Evolutionary conservation across 2,888 invertebrate genomes (phyloP), one percentile per base, ranked within the genome.

Genomic region (Ernsta delagoae): DNA sequence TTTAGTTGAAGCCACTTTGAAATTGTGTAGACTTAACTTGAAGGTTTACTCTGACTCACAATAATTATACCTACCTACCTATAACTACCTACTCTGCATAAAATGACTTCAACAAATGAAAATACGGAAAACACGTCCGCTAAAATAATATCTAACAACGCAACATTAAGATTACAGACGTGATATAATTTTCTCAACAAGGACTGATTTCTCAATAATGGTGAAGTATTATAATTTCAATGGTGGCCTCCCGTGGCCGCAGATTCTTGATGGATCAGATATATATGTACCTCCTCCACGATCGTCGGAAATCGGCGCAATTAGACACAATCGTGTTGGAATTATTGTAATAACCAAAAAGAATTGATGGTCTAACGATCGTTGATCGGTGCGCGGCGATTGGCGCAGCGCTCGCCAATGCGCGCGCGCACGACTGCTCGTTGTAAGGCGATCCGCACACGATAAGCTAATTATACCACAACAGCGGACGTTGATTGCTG

Each of bases 341-440:
- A 92, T 93, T 92, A 93, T 93, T 92, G 88, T 93, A 92, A 92
- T 93, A 90, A 93, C 87, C 85, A 86, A 92, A 92, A 92, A 92
- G 86, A 91, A 91, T 91, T 86, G 87, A 89, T 89, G 79, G 76
- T 86, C 85, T 85, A 88, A 88, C 87, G 84, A 88, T 82, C 83
- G 81, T 77, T 79, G 85, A 84, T 85, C 79, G 86, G 75, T 74
- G 88, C 77, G 71, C 83, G 79, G 83, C 84, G 80, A 93, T 92
- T 93, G 93, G 93, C 81, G 83, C 83, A 81, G 78, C 77, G 79
- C 79, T 82, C 83, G 79, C 93, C 93, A 92, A 92, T 93, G 88
- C 90, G 88, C 88, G 83, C 77, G 87, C 90, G 87, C 90, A 84
- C 83, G 84, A 84, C 74, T 78, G 75, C 73, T 74, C 79, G 79